phyloP scores from a whole-genome alignment of 2,888 invertebrate genomes.

The Octonoba sinensis region DNA sequence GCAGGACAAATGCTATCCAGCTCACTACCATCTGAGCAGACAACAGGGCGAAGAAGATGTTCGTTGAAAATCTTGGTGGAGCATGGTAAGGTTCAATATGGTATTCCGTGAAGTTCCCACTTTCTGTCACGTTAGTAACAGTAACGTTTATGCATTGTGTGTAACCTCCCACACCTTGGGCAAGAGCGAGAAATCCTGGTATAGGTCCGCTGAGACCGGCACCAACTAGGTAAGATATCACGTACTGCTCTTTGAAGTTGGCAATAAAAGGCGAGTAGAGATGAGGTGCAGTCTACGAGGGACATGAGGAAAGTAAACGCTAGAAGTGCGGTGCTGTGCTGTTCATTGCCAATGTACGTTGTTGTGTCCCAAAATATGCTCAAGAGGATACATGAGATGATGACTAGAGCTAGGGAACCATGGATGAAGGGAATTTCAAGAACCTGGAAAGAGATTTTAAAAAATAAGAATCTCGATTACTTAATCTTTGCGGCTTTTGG shows the following conservation, averaged over 20 bases:
- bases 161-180: slow-evolving; percentile 80
- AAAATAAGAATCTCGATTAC: too few relatives aligned
- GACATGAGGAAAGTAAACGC: slow-evolving; percentile 79
- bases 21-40: slow-evolving; percentile 78
- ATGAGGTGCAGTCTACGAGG: slow-evolving; percentile 86
- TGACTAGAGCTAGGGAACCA: slow-evolving; percentile 72
- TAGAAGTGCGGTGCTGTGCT: slow-evolving; percentile 74
- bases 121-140: slow-evolving; percentile 63
- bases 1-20: slow-evolving; percentile 77
- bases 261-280: slow-evolving; percentile 85
- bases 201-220: slow-evolving; percentile 85
- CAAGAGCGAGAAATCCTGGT: slow-evolving; percentile 82
- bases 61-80: slow-evolving; percentile 77
- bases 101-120: slow-evolving; percentile 15
- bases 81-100: slow-evolving; percentile 68
- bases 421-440: slow-evolving; percentile 72
- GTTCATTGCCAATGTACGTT: slow-evolving; percentile 69
- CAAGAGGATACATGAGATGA: slow-evolving; percentile 71
- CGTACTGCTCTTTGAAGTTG: slow-evolving; percentile 78
- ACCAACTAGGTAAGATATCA: slow-evolving; percentile 85
- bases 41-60: slow-evolving; percentile 78
- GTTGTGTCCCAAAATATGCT: slow-evolving; percentile 75
- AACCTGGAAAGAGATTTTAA: slow-evolving; percentile 51
- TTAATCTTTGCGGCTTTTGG: too few relatives aligned
- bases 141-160: slow-evolving; percentile 70